Conservation (phyloP, 1,140 invertebrate species). For the Neoseiulus cucumeris region DNA sequence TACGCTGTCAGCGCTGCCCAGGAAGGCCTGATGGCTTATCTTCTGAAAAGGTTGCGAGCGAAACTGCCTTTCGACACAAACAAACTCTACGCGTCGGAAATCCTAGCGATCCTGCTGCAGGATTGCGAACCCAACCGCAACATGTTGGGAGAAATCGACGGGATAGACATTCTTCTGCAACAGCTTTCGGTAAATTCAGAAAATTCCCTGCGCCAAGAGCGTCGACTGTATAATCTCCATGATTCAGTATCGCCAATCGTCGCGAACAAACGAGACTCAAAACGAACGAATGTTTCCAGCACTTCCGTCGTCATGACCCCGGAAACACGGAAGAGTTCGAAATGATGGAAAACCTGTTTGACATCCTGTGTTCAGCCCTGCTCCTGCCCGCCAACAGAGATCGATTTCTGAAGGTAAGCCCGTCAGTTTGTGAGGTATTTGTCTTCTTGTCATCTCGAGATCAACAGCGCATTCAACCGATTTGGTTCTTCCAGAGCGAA, state of each 20-base stretch:
- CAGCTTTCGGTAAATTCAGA: conserved; percentile 56
- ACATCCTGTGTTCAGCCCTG: conserved; percentile 77
- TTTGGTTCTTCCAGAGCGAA: conserved; percentile 36
- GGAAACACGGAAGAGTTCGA: conserved; percentile 74
- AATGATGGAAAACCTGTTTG: conserved; percentile 97
- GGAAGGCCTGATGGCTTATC: conserved; percentile 75
- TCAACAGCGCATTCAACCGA: no score
- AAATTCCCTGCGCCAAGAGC: neutral
- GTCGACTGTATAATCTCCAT: neutral
- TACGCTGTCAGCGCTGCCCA: conserved; percentile 52
- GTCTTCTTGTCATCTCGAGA: no score
- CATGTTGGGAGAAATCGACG: conserved; percentile 70
- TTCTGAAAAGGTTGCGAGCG: conserved; percentile 61
- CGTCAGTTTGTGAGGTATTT: no score
- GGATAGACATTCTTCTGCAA: conserved; percentile 86
- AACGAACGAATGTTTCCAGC: no score
- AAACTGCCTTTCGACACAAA: conserved; percentile 82
- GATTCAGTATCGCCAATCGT: neutral
- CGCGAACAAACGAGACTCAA: no score
- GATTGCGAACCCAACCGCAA: conserved; percentile 46
- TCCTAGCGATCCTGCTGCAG: conserved; percentile 85
- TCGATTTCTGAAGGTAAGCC: conserved; percentile 54
- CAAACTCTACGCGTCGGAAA: conserved; percentile 87
- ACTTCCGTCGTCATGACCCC: conserved; percentile 85
- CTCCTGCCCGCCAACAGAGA: conserved; percentile 66